phyloP scores from a whole-genome alignment of 2,113 vertebrate species.

The Empidonax traillii region DNA sequence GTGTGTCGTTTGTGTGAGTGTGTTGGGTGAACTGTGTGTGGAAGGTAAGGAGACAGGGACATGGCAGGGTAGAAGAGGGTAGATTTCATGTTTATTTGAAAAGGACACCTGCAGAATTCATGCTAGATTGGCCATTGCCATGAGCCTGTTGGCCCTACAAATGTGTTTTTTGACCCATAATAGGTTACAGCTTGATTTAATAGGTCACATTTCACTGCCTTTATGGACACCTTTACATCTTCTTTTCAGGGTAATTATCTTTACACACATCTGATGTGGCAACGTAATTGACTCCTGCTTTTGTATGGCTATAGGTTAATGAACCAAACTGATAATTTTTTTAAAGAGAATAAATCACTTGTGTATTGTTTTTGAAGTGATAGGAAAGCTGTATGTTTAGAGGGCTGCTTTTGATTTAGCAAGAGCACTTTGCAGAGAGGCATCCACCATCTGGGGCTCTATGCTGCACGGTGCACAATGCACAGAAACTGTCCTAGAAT shows the following conservation, averaged over 20 bases:
- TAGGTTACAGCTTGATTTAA: constrained; percentile 78
- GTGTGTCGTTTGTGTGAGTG: not conserved
- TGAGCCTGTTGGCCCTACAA: constrained; percentile 70
- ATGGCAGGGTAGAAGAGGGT: constrained; percentile 12
- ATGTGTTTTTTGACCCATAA: constrained; percentile 79
- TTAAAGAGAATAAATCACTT: constrained; percentile 62
- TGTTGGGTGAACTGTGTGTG: not conserved
- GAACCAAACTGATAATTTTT: constrained; percentile 70
- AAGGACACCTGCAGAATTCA: constrained; percentile 76
- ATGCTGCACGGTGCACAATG: not conserved
- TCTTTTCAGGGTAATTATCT: constrained; percentile 80
- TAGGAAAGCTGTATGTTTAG: constrained; percentile 42
- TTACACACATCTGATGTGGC: constrained; percentile 74
- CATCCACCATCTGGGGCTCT: constrained; percentile 54
- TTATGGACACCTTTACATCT: constrained; percentile 77
- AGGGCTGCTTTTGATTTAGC: constrained; percentile 45
- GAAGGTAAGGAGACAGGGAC: not conserved
- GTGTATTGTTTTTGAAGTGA: constrained; percentile 68
- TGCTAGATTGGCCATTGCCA: constrained; percentile 69
- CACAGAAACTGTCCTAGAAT: not conserved
- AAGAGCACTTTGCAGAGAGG: constrained; percentile 42
- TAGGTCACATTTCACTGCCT: constrained; percentile 79
- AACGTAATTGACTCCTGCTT: constrained; percentile 75
- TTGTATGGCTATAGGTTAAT: constrained; percentile 75
- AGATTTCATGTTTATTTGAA: constrained; percentile 57